phyloP scores from a whole-genome alignment of 2,113 vertebrate species.

The Petroica traversi region DNA sequence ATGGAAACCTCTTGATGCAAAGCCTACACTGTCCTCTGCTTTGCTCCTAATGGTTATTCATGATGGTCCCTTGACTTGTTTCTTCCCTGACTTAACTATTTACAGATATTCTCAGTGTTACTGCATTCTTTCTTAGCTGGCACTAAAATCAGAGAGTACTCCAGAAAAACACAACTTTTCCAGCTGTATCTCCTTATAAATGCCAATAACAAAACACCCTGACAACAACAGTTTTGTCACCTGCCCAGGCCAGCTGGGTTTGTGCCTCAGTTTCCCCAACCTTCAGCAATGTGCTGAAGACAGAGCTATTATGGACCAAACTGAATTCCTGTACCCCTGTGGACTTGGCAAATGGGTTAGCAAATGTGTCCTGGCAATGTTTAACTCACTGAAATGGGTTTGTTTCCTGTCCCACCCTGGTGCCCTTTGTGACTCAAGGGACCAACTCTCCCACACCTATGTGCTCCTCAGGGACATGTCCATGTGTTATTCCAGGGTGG shows the following conservation, averaged over 20 bases:
- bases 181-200: not conserved
- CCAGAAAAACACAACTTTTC: not conserved
- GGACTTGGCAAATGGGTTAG: not conserved
- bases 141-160: not conserved
- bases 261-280: not conserved
- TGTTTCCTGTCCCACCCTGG: not conserved
- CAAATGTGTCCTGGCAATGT: not conserved
- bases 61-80: not conserved
- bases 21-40: not conserved
- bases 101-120: not conserved
- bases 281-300: not conserved
- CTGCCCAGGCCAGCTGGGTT: not conserved
- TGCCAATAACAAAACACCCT: not conserved
- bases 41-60: not conserved
- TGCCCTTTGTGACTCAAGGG: not conserved
- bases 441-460: not conserved
- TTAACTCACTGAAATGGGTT: not conserved
- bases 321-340: not conserved
- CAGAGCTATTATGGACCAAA: not conserved
- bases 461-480: not conserved
- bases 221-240: not conserved
- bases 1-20: not conserved
- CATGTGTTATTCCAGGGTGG: not conserved
- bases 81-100: not conserved
- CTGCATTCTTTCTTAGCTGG: not conserved